Base-by-base conservation (phyloP, 2,113 vertebrate species). In the Neopipo cinnamomea region DNA sequence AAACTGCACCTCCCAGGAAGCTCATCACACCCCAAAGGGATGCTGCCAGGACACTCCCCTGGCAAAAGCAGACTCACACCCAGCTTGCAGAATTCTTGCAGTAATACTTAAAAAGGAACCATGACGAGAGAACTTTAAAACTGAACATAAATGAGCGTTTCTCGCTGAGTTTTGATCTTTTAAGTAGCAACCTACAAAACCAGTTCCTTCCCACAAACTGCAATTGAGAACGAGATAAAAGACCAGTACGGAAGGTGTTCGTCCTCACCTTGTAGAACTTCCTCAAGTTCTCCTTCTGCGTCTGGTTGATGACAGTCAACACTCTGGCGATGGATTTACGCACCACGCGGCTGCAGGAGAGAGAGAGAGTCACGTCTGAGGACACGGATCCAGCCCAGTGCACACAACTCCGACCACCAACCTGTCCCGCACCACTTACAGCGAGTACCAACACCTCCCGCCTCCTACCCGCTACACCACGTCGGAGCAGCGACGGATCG, bases 301-400 rank as follows among this genome's bases (percentile, higher is more conserved):
- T 99, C 98, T 99, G 99, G 96, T 99, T 99, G 97, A 99, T 99
- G 44, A 99, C 99, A 7, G 99, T 99, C 66, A 99, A 92, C 42
- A 99, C 99, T 79, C 99, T 98, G 96, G 99, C 99, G 3, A 99
- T 99, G 86, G 99, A 99, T 87, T 99, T 99, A 12, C 99, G 99
- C 66, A 99, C 99, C 78, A 99, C 99, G 3, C 99, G 99, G 92
- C 99, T 99, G 96, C 7, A 74, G n/a, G n/a, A n/a, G 49, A 0
- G 33, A 25, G n/a, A 12, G 28, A 24, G 20, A 13, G 23, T 8
- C 1, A 10, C 1, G 11, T 7, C 4, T 91, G 58, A 90, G 47
- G 49, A 33, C 15, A 11, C 5, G 12, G 14, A 0, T 4, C 30
- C 11, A 11, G 1, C 15, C 19, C 28, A 3, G 2, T 0, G 0